phyloP scores from a whole-genome alignment of 2,113 vertebrate genomes.

The Empidonax traillii region DNA sequence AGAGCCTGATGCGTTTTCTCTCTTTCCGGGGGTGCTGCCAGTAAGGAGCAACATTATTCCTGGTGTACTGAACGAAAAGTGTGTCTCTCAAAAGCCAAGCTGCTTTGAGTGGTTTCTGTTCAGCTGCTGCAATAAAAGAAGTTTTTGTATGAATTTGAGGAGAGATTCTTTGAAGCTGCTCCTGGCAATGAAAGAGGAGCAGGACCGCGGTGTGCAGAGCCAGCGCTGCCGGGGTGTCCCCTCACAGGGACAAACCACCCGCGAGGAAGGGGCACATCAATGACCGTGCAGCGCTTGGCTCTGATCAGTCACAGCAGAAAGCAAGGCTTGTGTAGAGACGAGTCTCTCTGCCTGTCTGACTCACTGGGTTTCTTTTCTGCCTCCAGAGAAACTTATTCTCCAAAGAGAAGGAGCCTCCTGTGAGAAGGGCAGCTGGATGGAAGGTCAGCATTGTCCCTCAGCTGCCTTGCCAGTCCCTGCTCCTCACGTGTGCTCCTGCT shows the following conservation, averaged over 20 bases:
- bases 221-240: not conserved
- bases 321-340: not conserved
- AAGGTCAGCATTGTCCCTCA: not conserved
- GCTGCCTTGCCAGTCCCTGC: not conserved
- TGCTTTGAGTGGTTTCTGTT: not conserved
- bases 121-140: not conserved
- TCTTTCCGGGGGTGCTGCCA: constrained; percentile 19
- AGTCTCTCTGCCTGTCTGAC: not conserved
- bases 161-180: not conserved
- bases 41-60: not conserved
- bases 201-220: not conserved
- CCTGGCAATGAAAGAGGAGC: not conserved
- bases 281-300: not conserved
- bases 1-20: not conserved
- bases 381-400: not conserved
- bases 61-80: not conserved
- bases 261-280: not conserved
- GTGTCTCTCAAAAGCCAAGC: not conserved
- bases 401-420: not conserved
- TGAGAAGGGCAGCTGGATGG: not conserved
- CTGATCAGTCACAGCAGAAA: not conserved
- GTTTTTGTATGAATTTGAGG: not conserved
- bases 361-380: not conserved
- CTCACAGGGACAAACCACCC: not conserved
- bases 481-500: not conserved